Conservation (phyloP, 2,888 invertebrate genomes). For the Ornithoptera priamus region DNA sequence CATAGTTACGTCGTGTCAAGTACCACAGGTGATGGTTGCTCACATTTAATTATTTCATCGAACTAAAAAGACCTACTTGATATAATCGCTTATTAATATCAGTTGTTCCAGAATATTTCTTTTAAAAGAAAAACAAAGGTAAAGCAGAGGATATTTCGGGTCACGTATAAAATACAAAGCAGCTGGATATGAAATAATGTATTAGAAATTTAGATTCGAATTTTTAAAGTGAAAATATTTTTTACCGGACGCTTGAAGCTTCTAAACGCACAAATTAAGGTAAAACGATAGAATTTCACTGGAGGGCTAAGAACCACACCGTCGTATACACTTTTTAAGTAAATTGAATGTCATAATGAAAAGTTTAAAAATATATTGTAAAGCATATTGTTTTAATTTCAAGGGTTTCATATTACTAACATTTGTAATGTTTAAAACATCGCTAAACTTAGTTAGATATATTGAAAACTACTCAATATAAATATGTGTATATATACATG, state of each 20-base stretch:
- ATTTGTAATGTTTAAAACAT: too few species aligned
- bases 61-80: neutral
- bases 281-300: conserved; percentile 11
- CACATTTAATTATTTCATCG: too few species aligned
- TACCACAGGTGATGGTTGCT: too few species aligned
- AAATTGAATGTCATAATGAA: neutral
- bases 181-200: conserved; percentile 19
- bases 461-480: too few species aligned
- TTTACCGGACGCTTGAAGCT: conserved; percentile 11
- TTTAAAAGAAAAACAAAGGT: neutral
- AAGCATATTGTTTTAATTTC: neutral
- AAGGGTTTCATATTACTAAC: too few species aligned
- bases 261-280: conserved; percentile 27
- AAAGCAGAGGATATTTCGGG: conserved; percentile 4
- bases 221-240: conserved; percentile 17
- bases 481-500: too few species aligned
- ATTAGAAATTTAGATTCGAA: conserved; percentile 31
- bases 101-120: neutral
- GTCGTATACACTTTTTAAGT: neutral
- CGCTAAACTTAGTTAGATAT: too few species aligned
- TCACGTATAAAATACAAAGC: conserved; percentile 19
- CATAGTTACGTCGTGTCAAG: too few species aligned
- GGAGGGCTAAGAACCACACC: neutral
- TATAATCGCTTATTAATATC: neutral
- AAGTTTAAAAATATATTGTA: neutral